These are phyloP conservation scores for Neoitamus cyanurus DNA, from an alignment of 2,888 invertebrate genomes.

Conservation along the genomic window DNA sequence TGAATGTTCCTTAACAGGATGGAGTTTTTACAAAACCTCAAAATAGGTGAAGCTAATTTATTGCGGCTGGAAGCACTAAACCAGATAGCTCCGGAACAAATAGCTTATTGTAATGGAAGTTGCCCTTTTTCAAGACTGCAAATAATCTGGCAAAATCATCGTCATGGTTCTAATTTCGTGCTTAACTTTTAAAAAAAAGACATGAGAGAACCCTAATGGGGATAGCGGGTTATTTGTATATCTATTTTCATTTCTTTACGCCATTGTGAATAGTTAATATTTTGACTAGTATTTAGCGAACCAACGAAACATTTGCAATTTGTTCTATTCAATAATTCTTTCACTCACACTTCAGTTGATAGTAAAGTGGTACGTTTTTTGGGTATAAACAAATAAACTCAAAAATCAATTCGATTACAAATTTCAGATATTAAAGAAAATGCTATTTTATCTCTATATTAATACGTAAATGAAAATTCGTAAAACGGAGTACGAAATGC, in stretches of 20 bases:
- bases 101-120: not conserved
- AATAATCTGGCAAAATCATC: not conserved
- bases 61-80: not conserved
- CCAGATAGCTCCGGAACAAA: not conserved
- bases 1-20: slow-evolving; percentile 7
- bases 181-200: not conserved
- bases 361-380: too few relatives aligned
- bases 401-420: too few relatives aligned
- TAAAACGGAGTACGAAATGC: too few relatives aligned
- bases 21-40: not conserved
- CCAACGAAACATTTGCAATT: too few relatives aligned
- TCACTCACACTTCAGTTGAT: too few relatives aligned
- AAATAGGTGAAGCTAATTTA: slow-evolving; percentile 1
- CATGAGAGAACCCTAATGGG: not conserved
- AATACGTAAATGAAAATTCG: too few relatives aligned
- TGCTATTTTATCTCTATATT: too few relatives aligned
- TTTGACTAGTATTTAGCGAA: too few relatives aligned
- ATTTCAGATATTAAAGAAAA: too few relatives aligned
- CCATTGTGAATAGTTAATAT: not conserved
- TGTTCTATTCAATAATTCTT: too few relatives aligned
- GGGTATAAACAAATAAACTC: too few relatives aligned
- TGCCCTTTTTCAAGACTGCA: not conserved
- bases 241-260: not conserved
- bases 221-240: not conserved
- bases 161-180: not conserved